phyloP scores from a whole-genome alignment of 64 coral and sea anemone species.

The Trachythela sp. region DNA sequence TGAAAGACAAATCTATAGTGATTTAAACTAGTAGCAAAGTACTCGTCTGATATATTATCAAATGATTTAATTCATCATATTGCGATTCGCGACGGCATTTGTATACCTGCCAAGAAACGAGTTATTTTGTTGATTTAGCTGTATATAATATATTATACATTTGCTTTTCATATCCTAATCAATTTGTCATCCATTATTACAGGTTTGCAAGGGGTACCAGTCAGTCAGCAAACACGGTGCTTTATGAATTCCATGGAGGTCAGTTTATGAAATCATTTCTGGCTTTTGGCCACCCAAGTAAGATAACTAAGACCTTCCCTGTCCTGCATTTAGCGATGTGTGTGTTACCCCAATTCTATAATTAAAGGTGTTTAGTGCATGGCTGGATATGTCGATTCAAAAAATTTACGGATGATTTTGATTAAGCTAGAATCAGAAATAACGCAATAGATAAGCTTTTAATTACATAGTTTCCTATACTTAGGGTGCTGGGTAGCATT shows the following conservation, averaged over 20 bases:
- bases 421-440: not conserved
- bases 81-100: not conserved
- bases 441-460: too few species aligned
- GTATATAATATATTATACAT: not conserved
- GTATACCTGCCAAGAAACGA: not conserved
- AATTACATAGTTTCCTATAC: too few species aligned
- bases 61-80: too few species aligned
- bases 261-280: not conserved
- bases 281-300: not conserved
- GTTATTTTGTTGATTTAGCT: not conserved
- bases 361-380: not conserved
- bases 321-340: not conserved
- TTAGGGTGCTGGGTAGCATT: too few species aligned
- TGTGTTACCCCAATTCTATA: not conserved
- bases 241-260: not conserved
- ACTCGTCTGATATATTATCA: too few species aligned
- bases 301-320: not conserved
- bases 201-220: not conserved
- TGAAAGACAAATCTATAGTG: too few species aligned
- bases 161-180: not conserved
- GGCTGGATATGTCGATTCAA: not conserved
- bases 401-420: not conserved
- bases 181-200: not conserved
- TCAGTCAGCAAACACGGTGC: not conserved
- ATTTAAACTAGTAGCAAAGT: too few species aligned